Conservation (phyloP, 2,888 invertebrate species). For the Cenopis cana region DNA sequence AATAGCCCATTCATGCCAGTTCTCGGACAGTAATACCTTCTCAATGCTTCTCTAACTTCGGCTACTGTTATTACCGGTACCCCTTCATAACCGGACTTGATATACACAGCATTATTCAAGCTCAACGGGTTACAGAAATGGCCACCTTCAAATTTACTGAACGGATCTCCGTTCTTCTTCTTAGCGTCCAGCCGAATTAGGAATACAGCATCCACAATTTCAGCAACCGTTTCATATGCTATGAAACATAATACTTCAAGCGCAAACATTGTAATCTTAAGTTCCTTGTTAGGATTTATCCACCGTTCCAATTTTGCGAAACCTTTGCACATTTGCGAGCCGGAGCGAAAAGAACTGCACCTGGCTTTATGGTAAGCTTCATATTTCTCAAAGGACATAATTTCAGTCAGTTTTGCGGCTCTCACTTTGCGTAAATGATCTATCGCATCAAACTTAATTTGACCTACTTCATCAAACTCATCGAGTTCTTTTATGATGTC, state of each 20-base stretch:
- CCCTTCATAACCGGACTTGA: conserved; percentile 86
- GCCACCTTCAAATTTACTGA: conserved; percentile 87
- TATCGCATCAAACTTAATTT: conserved; percentile 82
- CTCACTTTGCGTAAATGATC: conserved; percentile 86
- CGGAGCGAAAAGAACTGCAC: conserved; percentile 87
- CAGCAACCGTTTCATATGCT: conserved; percentile 96
- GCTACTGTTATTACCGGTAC: conserved; percentile 90
- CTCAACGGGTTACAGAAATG: conserved; percentile 87
- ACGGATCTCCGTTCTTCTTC: conserved; percentile 88
- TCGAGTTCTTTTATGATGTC: conserved; percentile 83
- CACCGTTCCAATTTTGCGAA: conserved; percentile 86
- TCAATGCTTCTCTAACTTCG: conserved; percentile 93
- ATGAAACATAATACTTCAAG: conserved; percentile 93
- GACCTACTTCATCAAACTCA: conserved; percentile 83
- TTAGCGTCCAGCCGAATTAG: conserved; percentile 91
- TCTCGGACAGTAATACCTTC: conserved; percentile 88
- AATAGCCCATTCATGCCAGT: conserved; percentile 84
- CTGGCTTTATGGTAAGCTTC: conserved; percentile 92
- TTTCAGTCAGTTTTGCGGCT: conserved; percentile 84
- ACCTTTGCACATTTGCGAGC: conserved; percentile 80
- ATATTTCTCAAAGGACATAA: conserved; percentile 86
- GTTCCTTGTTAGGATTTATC: conserved; percentile 86
- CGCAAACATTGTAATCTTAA: conserved; percentile 86
- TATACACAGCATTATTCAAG: conserved; percentile 83
- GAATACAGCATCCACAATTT: conserved; percentile 93